Evolutionary conservation across 2,888 invertebrate genomes (phyloP), one percentile per base, ranked within the genome.

Genomic region (Plemyria rubiginata): DNA sequence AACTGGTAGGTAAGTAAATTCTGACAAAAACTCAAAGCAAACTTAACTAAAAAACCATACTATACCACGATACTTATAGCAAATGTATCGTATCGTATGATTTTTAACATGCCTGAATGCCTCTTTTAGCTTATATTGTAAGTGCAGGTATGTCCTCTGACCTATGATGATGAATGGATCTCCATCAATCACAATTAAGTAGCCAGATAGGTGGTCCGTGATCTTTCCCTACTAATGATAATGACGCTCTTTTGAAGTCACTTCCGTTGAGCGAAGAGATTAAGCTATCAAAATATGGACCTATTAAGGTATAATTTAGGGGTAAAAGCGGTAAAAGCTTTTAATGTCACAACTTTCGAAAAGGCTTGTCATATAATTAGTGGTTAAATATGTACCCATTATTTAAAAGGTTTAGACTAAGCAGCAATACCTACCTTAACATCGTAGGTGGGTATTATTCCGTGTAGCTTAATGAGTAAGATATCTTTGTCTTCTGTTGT

Each of bases 121-220:
- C 32, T 38, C 9, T 38, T 38, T 11, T 3, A 38, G 11, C 32
- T 5, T 3, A 32, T 32, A 38, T 38, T 38, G 36, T 38, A 38
- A 38, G 11, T 11, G 36, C 11, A 9, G n/a, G n/a, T 38, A 11
- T 4, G 9, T 11, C 9, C 16, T 45, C 45, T 45, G 4, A 16
- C 8, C 43, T 16, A 45, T 45, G 45, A 45, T 16, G 15, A 45
- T 45, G 4, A 16, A 45, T 45, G 16, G 45, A 45, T 45, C 8
- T 3, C 16, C 16, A 45, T 45, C 45, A 45, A 45, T 45, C 45
- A 45, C 15, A 15, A 45, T 45, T 45, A 6, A 45, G 16, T 45
- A 16, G 45, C 16, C 16, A 16, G 45, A 45, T 45, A 45, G 15
- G 16, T 16, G 45, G 15, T 45, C 45, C 16, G 36, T 38, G 11